Evolutionary conservation across 2,797 vertebrate species (phyloP).

Genomic region (Echeneis naucrates): DNA sequence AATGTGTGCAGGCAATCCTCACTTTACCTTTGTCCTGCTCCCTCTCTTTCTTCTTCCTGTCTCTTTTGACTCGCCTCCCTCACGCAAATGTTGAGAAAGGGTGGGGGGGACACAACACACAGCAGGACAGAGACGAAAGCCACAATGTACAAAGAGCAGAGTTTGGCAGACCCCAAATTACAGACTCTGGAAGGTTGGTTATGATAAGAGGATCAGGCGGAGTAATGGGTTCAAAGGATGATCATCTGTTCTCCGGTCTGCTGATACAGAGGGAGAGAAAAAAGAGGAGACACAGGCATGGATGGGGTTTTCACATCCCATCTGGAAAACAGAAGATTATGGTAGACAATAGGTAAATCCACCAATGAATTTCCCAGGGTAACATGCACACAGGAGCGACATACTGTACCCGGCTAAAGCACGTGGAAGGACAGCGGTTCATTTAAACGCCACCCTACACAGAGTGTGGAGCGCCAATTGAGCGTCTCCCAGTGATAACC

Average conservation of each 20-base stretch:
- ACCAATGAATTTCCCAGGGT: slow-evolving; percentile 59
- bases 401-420: slow-evolving; percentile 37
- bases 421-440: slow-evolving; percentile 27
- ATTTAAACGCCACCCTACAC: slow-evolving; percentile 22
- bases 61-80: slow-evolving; percentile 52
- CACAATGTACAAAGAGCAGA: slow-evolving; percentile 66
- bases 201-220: slow-evolving; percentile 84
- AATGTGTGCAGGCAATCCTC: slow-evolving; percentile 69
- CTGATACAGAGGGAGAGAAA: slow-evolving; percentile 55
- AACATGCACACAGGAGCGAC: slow-evolving; percentile 42
- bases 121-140: slow-evolving; percentile 60
- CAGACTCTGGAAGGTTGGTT: slow-evolving; percentile 77
- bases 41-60: slow-evolving; percentile 10
- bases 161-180: slow-evolving; percentile 79
- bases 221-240: slow-evolving; percentile 84
- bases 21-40: slow-evolving; percentile 1
- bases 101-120: too few species aligned
- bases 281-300: slow-evolving; percentile 49
- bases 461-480: neutral
- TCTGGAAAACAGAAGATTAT: slow-evolving; percentile 82
- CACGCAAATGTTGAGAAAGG: slow-evolving; percentile 10
- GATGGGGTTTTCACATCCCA: slow-evolving; percentile 67
- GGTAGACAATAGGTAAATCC: slow-evolving; percentile 79
- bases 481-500: slow-evolving; percentile 25
- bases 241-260: slow-evolving; percentile 79